Conservation (phyloP, 1,140 invertebrate genomes). For the Branchinecta lynchi region DNA sequence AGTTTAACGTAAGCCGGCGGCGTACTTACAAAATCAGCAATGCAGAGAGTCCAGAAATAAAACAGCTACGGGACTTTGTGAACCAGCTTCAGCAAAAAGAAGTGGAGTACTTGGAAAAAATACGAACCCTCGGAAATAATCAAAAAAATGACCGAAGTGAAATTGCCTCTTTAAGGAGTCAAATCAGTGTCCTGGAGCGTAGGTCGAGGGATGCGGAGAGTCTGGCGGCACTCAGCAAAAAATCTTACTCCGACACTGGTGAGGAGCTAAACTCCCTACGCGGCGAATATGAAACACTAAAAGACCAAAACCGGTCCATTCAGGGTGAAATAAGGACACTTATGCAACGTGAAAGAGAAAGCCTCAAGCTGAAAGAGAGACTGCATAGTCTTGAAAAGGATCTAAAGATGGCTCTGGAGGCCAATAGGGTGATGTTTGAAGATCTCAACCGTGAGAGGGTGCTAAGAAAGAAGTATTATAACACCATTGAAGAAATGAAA, state of each 20-base stretch:
- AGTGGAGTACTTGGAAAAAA: constrained; percentile 17
- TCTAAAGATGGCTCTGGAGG: constrained; percentile 25
- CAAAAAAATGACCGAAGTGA: constrained; percentile 11
- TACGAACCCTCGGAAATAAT: constrained; percentile 15
- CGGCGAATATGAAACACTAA: constrained; percentile 16
- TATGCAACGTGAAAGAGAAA: constrained; percentile 22
- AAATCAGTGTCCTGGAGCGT: neutral
- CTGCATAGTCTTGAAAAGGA: constrained; percentile 24
- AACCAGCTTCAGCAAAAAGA: constrained; percentile 21
- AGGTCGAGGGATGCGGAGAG: neutral
- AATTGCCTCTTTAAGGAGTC: neutral
- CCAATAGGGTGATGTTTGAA: constrained; percentile 32
- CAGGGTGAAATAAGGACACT: constrained; percentile 12
- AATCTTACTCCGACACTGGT: neutral
- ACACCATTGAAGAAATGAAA: constrained; percentile 39
- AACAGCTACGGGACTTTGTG: constrained; percentile 16
- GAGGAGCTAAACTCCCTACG: constrained; percentile 15
- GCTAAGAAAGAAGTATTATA: constrained; percentile 37
- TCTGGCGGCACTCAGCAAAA: neutral
- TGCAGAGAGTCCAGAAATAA: constrained; percentile 16
- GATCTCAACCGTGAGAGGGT: constrained; percentile 35
- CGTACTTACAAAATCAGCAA: constrained; percentile 21
- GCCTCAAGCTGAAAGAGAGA: constrained; percentile 23
- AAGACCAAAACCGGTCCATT: constrained; percentile 14
- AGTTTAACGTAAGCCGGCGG: constrained; percentile 16